Evolutionary conservation across 2,113 vertebrate species (phyloP).

Genomic region (Lamprologus sp.): DNA sequence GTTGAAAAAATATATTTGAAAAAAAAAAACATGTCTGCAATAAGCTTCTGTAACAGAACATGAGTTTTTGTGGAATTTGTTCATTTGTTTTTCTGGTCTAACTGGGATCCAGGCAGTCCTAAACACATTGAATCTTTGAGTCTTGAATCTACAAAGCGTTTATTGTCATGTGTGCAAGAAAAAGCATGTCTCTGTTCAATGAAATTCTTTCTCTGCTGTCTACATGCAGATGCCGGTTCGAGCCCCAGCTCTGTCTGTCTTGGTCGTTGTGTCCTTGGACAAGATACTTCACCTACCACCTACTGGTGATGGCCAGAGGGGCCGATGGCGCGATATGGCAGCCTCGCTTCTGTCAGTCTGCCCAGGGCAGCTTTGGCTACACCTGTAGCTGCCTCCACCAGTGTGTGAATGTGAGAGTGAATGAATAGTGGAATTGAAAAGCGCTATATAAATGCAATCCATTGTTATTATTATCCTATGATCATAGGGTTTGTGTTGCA

Average conservation of each 20-base stretch:
- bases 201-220: fast-evolving
- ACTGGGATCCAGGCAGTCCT: background rate
- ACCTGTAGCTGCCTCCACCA: background rate
- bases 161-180: background rate
- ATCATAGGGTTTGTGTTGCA: background rate
- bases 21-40: background rate
- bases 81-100: background rate
- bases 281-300: fast-evolving
- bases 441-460: background rate
- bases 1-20: background rate
- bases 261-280: fast-evolving
- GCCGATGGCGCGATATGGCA: fast-evolving
- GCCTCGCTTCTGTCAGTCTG: background rate
- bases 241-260: fast-evolving
- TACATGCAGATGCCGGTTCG: fast-evolving
- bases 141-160: background rate
- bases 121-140: background rate
- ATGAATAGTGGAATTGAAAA: background rate
- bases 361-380: background rate
- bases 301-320: fast-evolving
- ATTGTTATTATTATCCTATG: background rate
- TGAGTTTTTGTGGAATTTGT: background rate
- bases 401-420: background rate
- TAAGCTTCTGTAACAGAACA: background rate
- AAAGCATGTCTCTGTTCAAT: background rate